Percentiles rank a stretch among this genome's conserved stretches.
Evolutionary conservation across 2,113 vertebrate species (phyloP).

Genomic region (Pangasianodon gigas): DNA sequence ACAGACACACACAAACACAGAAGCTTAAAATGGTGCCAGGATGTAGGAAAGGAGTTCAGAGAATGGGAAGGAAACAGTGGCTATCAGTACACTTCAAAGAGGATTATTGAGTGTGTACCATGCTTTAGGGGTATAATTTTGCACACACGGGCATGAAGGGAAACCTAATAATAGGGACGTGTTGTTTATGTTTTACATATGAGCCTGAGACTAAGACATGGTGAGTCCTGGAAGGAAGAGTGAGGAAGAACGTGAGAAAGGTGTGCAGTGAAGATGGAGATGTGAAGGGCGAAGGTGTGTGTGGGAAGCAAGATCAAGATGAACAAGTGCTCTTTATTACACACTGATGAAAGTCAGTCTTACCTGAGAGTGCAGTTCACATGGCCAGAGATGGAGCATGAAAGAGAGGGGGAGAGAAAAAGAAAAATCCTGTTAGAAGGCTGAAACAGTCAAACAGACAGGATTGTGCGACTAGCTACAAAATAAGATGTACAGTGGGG

Average conservation of each 20-base stretch:
- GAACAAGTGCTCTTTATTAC: slow-evolving; percentile 33
- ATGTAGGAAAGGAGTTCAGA: slow-evolving; percentile 45
- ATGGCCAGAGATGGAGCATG: slow-evolving; percentile 52
- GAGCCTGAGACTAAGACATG: neutral
- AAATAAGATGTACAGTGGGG: neutral
- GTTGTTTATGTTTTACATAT: slow-evolving; percentile 38
- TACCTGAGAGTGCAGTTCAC: slow-evolving; percentile 58
- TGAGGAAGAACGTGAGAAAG: slow-evolving; percentile 23
- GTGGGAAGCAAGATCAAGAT: neutral
- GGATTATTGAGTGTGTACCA: slow-evolving; percentile 21
- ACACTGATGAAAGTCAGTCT: slow-evolving; percentile 56
- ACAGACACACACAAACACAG: slow-evolving; percentile 15
- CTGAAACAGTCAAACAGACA: slow-evolving; percentile 15
- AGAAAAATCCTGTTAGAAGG: slow-evolving; percentile 37
- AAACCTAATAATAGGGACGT: slow-evolving; percentile 30
- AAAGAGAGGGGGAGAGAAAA: slow-evolving; percentile 50
- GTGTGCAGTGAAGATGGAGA: slow-evolving; percentile 28
- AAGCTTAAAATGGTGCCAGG: slow-evolving; percentile 47
- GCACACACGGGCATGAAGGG: neutral
- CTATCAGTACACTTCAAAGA: slow-evolving; percentile 40
- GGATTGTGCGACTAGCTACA: neutral
- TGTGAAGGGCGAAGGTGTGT: slow-evolving; percentile 8
- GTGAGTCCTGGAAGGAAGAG: slow-evolving; percentile 13
- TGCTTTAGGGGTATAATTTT: slow-evolving; percentile 38
- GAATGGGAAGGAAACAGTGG: slow-evolving; percentile 45